Percentiles rank a stretch among this genome's conserved stretches.
phyloP scores from a whole-genome alignment of 2,113 vertebrate genomes.

The Felis catus region F.catus_Fca126_mat1.0 CM031417.1:76928501-76929000 shows the following conservation, averaged over 20 bases:
- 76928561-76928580: too few species aligned
- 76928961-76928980: background rate
- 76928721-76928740: background rate
- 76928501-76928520: too few species aligned
- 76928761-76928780: background rate
- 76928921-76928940: background rate
- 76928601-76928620: background rate
- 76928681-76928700: background rate
- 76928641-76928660: background rate
- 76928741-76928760: background rate
- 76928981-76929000: background rate
- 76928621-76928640: background rate
- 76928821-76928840: background rate
- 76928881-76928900: background rate
- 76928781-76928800: background rate
- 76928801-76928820: background rate
- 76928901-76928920: conserved; percentile 25
- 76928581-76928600: background rate
- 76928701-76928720: background rate
- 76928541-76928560: too few species aligned
- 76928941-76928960: background rate
- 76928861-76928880: background rate
- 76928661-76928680: background rate
- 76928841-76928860: background rate
- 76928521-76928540: too few species aligned